Conservation (phyloP, 1,140 invertebrate genomes). For the Ptiloglossa arizonensis region DNA sequence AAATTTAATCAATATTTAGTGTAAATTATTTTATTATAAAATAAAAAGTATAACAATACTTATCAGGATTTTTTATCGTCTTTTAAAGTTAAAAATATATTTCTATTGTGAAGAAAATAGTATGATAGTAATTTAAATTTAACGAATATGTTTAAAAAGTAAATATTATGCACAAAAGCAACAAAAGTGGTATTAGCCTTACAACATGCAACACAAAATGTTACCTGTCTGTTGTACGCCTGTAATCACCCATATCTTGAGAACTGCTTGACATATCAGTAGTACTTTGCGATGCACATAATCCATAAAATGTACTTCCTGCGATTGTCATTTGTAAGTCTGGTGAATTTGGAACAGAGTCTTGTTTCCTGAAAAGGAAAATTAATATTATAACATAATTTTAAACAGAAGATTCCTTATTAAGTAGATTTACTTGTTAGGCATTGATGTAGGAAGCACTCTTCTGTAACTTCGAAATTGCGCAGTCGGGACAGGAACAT, state of each 20-base stretch:
- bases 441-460: constrained; percentile 79
- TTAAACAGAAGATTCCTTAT: constrained; percentile 2
- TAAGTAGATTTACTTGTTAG: constrained; percentile 64
- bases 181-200: constrained; percentile 11
- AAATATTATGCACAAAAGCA: background rate
- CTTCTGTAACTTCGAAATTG: constrained; percentile 89
- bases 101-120: background rate
- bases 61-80: background rate
- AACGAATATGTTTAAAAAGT: background rate
- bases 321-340: constrained; percentile 75
- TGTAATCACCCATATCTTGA: constrained; percentile 75
- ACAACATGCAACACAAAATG: constrained; percentile 10
- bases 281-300: constrained; percentile 71
- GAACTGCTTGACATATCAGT: constrained; percentile 69
- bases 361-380: constrained; percentile 65
- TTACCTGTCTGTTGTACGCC: constrained; percentile 72
- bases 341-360: constrained; percentile 64
- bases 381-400: constrained; percentile 3
- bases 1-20: constrained; percentile 27
- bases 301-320: constrained; percentile 76
- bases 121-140: constrained; percentile 4
- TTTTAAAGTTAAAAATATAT: background rate
- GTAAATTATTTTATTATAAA: constrained; percentile 35
- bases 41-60: constrained; percentile 20
- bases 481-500: constrained; percentile 88